A percentile compares a stretch with the other conserved stretches of the same genome.
Evolutionary conservation across 2,113 vertebrate genomes (phyloP).

Genomic region (Chamaea fasciata): DNA sequence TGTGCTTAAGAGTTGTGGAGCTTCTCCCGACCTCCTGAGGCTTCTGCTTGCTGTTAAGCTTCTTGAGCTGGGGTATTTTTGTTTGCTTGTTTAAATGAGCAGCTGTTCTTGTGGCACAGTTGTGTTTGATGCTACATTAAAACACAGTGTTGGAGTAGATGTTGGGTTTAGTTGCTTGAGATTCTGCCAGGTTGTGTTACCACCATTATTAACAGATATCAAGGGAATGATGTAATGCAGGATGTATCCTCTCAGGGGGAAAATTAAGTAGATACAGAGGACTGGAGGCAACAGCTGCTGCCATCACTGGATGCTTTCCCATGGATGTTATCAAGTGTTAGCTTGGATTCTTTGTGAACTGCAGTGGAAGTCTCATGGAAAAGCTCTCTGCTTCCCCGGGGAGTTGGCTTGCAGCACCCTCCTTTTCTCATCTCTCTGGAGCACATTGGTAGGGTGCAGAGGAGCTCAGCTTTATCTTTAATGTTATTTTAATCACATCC

Average conservation of each 20-base stretch:
- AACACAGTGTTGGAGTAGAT: background rate
- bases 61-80: background rate
- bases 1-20: background rate
- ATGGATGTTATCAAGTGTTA: background rate
- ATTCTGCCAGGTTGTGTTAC: background rate
- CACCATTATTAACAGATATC: background rate
- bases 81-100: background rate
- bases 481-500: background rate
- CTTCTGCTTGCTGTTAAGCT: background rate
- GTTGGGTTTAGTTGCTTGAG: background rate
- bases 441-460: background rate
- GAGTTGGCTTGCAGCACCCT: background rate
- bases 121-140: background rate
- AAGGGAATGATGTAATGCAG: background rate
- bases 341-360: background rate
- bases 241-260: background rate
- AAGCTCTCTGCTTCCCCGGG: background rate
- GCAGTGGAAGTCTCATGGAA: background rate
- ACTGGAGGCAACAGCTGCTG: background rate
- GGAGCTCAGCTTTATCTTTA: background rate
- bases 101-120: background rate
- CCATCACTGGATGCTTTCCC: background rate
- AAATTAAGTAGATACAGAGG: background rate
- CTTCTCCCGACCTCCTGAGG: background rate
- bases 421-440: background rate